Base-by-base conservation (phyloP, 2,797 vertebrate genomes). In the Trachops cirrhosus region DNA sequence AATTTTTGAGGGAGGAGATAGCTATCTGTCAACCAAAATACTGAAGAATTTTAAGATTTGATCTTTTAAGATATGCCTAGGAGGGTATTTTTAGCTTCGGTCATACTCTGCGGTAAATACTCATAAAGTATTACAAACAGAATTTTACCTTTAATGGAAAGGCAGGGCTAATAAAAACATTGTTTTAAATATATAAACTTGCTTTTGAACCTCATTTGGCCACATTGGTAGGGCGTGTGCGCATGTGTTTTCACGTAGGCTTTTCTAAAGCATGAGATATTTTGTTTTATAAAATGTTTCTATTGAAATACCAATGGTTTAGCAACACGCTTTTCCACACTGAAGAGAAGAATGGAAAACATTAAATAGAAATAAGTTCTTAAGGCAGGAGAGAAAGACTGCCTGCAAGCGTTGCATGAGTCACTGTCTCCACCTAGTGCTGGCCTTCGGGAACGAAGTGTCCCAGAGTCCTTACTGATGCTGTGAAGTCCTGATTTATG, bases 341-440 rank as follows among this genome's bases (percentile, higher is more conserved):
- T 24, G 77, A 93, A 73, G 24, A 87, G 62, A 41, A 50, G 59
- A 93, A 68, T 68, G 68, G 90, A 95, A 86, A 34, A 22, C 12
- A 9, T 19, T 92, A 32, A 62, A 50, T 50, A 95, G 74, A 92
- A 74, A 22, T 24, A 54, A 18, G 9, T 18, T 39, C 93, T 57
- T 59, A 26, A 37, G 44, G 70, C 84, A 59, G 54, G 39, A 57
- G 70, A 4, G 48, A 52, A 44, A 85, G 11, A 0, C n/a, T 95
- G 68, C 26, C 5, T 41, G 64, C 54, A 39, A 75, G 67, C 29
- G 0, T 98, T 98, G 62, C 88, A 84, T 29, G 98, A 98, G 95
- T 80, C 98, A 0, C 97, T 98, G 97, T 96, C 98, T 97, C 98
- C 98, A 98, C 95, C 98, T 99, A 98, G 98, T 97, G 98, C 97